Evolutionary conservation across 2,888 invertebrate species (phyloP).

Genomic region (Lycophotia porphyrea): DNA sequence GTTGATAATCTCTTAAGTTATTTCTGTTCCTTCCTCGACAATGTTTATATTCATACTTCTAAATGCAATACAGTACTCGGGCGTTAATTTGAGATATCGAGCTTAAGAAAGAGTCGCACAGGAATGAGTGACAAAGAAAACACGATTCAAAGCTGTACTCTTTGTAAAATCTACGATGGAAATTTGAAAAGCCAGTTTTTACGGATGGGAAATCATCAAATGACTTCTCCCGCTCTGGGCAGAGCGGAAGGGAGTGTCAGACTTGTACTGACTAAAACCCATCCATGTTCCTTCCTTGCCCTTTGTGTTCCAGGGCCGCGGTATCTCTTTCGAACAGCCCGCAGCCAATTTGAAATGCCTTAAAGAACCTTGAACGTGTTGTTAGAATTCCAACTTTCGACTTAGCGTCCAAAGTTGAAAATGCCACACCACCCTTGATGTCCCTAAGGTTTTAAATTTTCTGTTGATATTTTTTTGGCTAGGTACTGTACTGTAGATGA

Average conservation of each 20-base stretch:
- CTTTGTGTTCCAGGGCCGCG: no score
- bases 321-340: no score
- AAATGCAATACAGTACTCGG: slow-evolving; percentile 3
- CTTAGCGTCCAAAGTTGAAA: neutral
- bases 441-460: neutral
- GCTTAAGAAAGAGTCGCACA: neutral
- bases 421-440: neutral
- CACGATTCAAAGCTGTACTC: neutral
- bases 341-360: neutral
- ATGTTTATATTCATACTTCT: slow-evolving; percentile 33
- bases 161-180: neutral
- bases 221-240: no score
- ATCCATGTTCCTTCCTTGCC: no score
- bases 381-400: neutral
- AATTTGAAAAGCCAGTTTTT: neutral
- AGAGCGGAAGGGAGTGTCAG: no score
- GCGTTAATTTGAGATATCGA: neutral
- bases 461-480: neutral
- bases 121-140: neutral
- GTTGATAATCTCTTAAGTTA: slow-evolving; percentile 30
- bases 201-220: no score
- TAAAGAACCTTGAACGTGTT: neutral
- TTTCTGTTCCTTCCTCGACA: slow-evolving; percentile 41
- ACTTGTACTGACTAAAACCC: no score
- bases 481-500: neutral